phyloP scores from a whole-genome alignment of 2,888 invertebrate genomes.

The Anodontia alba region DNA sequence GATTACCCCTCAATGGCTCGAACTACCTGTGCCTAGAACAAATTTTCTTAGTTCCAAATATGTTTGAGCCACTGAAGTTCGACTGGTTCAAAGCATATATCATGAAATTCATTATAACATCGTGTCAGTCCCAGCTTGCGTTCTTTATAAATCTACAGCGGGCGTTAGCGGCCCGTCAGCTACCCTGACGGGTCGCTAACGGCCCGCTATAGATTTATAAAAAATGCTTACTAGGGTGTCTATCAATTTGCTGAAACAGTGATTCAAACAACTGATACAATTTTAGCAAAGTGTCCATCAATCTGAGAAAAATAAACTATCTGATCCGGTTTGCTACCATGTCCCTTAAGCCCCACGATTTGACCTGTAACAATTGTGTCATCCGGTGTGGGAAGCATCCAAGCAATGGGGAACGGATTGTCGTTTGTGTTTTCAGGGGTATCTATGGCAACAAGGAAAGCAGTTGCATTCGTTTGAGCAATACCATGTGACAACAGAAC shows the following conservation, averaged over 20 bases:
- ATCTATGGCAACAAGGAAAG: slow-evolving; percentile 43
- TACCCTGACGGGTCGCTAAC: too few species aligned
- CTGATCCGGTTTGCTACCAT: slow-evolving; percentile 20
- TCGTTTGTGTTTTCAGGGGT: slow-evolving; percentile 41
- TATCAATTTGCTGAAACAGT: too few species aligned
- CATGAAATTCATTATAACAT: too few species aligned
- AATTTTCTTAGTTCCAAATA: too few species aligned
- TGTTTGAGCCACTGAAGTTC: too few species aligned
- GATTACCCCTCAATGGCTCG: too few species aligned
- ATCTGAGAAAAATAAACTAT: slow-evolving; percentile 43
- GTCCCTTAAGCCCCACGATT: slow-evolving; percentile 50
- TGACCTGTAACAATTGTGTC: slow-evolving; percentile 53
- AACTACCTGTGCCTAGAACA: too few species aligned
- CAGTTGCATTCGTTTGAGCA: slow-evolving; percentile 7
- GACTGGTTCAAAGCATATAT: too few species aligned
- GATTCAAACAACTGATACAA: slow-evolving; percentile 41
- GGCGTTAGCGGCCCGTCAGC: too few species aligned
- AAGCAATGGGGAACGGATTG: slow-evolving; percentile 31
- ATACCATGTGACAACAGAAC: slow-evolving; percentile 19
- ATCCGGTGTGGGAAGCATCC: slow-evolving; percentile 62
- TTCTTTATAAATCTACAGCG: too few species aligned
- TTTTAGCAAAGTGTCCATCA: slow-evolving; percentile 41
- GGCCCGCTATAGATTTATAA: too few species aligned
- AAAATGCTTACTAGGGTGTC: neutral
- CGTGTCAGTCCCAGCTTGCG: too few species aligned